A percentile compares a stretch with the other conserved stretches of the same genome.
phyloP scores from a whole-genome alignment of 1,140 invertebrate species.

The Cotesia chilonis region DNA sequence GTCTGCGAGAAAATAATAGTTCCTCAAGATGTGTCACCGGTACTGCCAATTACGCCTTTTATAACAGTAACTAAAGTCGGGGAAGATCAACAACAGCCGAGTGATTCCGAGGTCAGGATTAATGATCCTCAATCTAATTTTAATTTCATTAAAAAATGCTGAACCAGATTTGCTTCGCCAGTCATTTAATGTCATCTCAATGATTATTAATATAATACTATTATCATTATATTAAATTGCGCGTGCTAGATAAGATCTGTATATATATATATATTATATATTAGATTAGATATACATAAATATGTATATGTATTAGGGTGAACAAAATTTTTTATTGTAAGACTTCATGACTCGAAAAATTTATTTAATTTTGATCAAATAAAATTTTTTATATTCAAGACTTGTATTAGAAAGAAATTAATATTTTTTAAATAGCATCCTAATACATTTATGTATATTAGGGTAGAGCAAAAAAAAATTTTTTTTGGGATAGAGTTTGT shows the following conservation, averaged over 20 bases:
- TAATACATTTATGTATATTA: no score
- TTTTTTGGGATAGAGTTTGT: no score
- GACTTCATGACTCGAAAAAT: no score
- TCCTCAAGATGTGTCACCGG: conserved; percentile 45
- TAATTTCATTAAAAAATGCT: conserved; percentile 44
- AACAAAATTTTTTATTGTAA: no score
- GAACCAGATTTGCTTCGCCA: conserved; percentile 13
- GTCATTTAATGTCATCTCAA: background rate
- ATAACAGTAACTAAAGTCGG: conserved; percentile 55
- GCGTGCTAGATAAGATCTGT: conserved; percentile 5
- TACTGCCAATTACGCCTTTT: conserved; percentile 53
- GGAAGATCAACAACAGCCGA: conserved; percentile 40
- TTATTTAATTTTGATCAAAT: no score
- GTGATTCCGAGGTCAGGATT: conserved; percentile 56
- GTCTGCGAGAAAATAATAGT: conserved; percentile 61
- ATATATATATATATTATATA: no score
- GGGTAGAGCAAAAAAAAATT: no score
- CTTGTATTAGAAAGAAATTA: no score
- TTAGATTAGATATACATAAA: no score
- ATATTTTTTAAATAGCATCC: no score
- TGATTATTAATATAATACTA: background rate
- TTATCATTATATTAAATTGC: background rate
- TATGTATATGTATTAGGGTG: no score
- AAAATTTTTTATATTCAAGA: no score
- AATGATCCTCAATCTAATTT: conserved; percentile 49